phyloP scores from a whole-genome alignment of 1,140 invertebrate species.

The Ceratoteleas bidentatus region DNA sequence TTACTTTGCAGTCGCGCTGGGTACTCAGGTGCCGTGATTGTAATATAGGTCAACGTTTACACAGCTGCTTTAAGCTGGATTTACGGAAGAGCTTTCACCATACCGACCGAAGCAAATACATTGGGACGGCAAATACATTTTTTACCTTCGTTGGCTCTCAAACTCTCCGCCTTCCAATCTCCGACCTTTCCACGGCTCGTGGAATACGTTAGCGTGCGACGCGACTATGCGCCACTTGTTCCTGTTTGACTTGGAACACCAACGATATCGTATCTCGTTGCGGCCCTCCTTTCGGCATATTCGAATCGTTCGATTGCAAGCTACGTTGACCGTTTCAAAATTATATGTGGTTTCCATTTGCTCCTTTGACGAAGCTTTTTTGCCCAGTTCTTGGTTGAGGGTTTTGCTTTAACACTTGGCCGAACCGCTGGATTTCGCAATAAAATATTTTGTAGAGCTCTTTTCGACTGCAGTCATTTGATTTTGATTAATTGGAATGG shows the following conservation, averaged over 20 bases:
- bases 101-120: constrained; percentile 76
- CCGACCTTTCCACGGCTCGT: constrained; percentile 46
- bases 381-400: neutral
- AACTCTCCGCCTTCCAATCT: constrained; percentile 58
- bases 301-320: constrained; percentile 25
- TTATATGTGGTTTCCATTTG: neutral
- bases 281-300: constrained; percentile 17
- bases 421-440: no score
- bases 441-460: neutral
- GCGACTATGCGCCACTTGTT: constrained; percentile 56
- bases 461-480: no score
- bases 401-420: neutral
- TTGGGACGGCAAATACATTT: constrained; percentile 80
- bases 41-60: constrained; percentile 81
- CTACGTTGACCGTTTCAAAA: constrained; percentile 18
- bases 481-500: no score
- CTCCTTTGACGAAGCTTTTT: neutral
- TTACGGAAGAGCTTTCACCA: constrained; percentile 78
- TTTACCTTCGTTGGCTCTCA: constrained; percentile 66
- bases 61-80: constrained; percentile 80
- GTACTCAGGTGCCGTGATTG: constrained; percentile 72
- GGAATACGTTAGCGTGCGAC: constrained; percentile 54
- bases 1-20: constrained; percentile 62
- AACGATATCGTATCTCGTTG: constrained; percentile 49
- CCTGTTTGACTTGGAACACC: constrained; percentile 65